Evolutionary conservation across 2,113 vertebrate species (phyloP), one percentile per base, ranked within the genome.

Genomic region (Salvator merianae): DNA sequence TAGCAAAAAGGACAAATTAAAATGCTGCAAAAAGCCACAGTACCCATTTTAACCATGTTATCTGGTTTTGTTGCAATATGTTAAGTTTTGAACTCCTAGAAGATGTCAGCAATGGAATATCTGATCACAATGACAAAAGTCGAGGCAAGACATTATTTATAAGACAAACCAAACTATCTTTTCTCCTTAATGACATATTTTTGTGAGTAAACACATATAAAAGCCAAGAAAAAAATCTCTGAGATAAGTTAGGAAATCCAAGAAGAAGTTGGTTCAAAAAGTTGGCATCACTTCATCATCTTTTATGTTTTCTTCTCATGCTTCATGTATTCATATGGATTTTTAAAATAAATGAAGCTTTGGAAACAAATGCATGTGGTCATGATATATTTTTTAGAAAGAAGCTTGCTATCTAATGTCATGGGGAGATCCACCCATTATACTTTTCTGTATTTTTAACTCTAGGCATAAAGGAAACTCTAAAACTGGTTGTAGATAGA

Each of bases 1-100:
- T 47, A 47, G 43, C 10, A 47, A 47, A 47, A 47, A 47, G 10
- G 10, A 47, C 43, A 47, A 47, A 47, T 47, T 47, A 47, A 7
- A 47, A 47, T 47, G 10, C 43, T 47, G 10, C 43, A 47, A 78
- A 86, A 79, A 8, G 18, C 77, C 83, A 76, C 22, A 53, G 26
- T 76, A n/a, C 12, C 40, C 68, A 76, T 22, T 10, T 77, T 2
- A 86, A 14, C 2, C 74, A 1, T 72, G 84, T 47, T 86, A 14
- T 53, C 20, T 88, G 7, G 0, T 79, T 84, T 84, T 88, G 3
- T 86, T 83, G 24, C n/a, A 86, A 20, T 28, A n/a, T 90, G 4
- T 65, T 91, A 68, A 66, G 36, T 90, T 91, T 87, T 89, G 34
- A 22, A 22, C 32, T 83, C 18, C 26, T 74, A 36, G 7, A 85